A percentile compares a stretch with the other conserved stretches of the same genome.
Evolutionary conservation across 2,113 vertebrate genomes (phyloP).

Genomic region (Ancistrus triradiatus): DNA sequence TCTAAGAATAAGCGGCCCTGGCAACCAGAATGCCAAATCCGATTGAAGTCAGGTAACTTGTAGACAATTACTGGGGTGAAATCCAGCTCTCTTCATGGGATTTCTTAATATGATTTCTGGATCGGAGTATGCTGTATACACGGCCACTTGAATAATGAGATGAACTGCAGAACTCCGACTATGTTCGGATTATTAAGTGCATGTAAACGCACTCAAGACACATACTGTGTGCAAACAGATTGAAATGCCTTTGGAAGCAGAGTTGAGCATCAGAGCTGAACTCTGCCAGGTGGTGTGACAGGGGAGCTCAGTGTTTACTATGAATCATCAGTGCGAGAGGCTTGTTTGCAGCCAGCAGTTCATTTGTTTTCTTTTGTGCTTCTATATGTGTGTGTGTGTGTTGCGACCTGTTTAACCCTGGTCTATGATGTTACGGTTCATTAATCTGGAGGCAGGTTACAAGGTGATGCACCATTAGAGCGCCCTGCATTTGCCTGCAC

Average conservation of each 20-base stretch:
- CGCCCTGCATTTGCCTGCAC: conserved; percentile 31
- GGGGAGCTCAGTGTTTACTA: conserved; percentile 50
- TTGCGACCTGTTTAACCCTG: conserved; percentile 42
- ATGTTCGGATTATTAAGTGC: too few species aligned
- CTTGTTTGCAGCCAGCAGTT: conserved; percentile 47
- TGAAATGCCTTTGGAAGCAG: neutral
- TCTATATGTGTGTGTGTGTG: conserved; percentile 17
- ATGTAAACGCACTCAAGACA: too few species aligned
- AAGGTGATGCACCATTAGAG: conserved; percentile 54
- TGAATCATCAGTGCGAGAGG: conserved; percentile 29
- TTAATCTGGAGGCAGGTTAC: conserved; percentile 51
- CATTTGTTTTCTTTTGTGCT: conserved; percentile 46
- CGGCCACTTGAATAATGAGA: too few species aligned
- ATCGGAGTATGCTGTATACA: too few species aligned
- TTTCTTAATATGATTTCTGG: too few species aligned
- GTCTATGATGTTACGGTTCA: conserved; percentile 44
- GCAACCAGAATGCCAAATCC: too few species aligned
- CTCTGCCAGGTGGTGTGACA: conserved; percentile 51
- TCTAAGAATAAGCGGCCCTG: too few species aligned
- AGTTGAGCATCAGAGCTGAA: conserved; percentile 16
- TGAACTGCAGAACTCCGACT: too few species aligned
- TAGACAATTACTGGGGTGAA: too few species aligned
- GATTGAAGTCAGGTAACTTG: too few species aligned
- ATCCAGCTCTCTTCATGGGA: too few species aligned
- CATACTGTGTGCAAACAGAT: conserved; percentile 12